Evolutionary conservation across 2,113 vertebrate genomes (phyloP).

Genomic region (Hippotragus niger): DNA sequence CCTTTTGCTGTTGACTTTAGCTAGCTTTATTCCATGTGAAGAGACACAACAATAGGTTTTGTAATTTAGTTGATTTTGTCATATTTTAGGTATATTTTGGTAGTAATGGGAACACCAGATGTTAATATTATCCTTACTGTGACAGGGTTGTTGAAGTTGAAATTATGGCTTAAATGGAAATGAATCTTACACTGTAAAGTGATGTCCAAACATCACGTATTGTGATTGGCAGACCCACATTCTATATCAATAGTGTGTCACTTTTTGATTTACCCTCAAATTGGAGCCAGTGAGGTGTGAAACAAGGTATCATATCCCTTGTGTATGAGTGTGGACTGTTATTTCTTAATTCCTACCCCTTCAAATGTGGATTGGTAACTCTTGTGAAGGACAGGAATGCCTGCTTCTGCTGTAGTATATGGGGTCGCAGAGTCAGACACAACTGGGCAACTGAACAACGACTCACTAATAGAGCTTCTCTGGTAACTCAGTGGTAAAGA

Average conservation of each 20-base stretch:
- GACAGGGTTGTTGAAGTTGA: neutral
- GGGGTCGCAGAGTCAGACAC: neutral
- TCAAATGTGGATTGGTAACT: neutral
- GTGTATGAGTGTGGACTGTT: neutral
- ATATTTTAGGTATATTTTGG: neutral
- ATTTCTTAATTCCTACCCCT: conserved; percentile 6
- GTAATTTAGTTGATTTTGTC: neutral
- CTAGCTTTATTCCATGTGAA: conserved; percentile 38
- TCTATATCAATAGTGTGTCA: neutral
- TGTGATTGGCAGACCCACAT: neutral
- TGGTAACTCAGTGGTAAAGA: neutral
- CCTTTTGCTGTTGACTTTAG: neutral
- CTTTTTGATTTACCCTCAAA: neutral
- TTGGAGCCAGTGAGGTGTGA: neutral
- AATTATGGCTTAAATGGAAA: neutral
- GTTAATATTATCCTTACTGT: neutral
- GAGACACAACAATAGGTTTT: neutral
- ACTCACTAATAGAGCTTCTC: neutral
- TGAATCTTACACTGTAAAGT: neutral
- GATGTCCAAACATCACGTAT: neutral
- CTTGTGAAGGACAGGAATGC: neutral
- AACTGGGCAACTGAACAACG: neutral
- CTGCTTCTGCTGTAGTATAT: neutral
- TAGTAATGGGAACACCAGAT: neutral
- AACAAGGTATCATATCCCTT: neutral